Conservation (phyloP, 2,797 vertebrate genomes). For the Xerus rutilus region DNA sequence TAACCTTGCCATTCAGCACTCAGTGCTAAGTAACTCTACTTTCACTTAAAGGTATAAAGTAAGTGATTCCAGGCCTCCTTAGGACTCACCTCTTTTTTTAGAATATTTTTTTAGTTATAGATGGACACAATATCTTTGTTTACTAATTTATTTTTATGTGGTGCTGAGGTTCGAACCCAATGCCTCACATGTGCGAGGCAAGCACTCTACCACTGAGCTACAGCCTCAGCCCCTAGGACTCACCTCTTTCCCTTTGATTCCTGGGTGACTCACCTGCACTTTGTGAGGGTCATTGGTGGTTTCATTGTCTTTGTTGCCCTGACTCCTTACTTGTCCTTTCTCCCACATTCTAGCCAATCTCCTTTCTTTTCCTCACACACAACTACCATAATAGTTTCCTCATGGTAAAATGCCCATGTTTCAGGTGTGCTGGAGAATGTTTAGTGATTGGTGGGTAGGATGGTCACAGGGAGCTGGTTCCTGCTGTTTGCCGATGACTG, state of each 20-base stretch:
- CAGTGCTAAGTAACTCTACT: not conserved
- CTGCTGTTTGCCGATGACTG: not conserved
- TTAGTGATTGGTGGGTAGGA: not conserved
- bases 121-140: no score
- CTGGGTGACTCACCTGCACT: not conserved
- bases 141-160: no score
- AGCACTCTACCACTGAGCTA: no score
- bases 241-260: not conserved
- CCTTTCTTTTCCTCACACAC: not conserved
- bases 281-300: not conserved
- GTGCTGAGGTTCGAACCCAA: no score
- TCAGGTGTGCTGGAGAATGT: not conserved
- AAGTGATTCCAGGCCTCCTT: no score
- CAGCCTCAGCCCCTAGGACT: no score
- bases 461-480: no score
- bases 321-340: not conserved
- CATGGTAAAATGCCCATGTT: not conserved
- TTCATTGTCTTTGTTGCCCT: not conserved
- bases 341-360: not conserved
- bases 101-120: no score
- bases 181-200: no score
- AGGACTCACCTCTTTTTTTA: not conserved
- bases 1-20: not conserved
- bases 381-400: not conserved
- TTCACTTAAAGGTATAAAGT: not conserved